Evolutionary conservation across 2,888 invertebrate species (phyloP), one percentile per base, ranked within the genome.

Genomic region (Tortrix viridana): DNA sequence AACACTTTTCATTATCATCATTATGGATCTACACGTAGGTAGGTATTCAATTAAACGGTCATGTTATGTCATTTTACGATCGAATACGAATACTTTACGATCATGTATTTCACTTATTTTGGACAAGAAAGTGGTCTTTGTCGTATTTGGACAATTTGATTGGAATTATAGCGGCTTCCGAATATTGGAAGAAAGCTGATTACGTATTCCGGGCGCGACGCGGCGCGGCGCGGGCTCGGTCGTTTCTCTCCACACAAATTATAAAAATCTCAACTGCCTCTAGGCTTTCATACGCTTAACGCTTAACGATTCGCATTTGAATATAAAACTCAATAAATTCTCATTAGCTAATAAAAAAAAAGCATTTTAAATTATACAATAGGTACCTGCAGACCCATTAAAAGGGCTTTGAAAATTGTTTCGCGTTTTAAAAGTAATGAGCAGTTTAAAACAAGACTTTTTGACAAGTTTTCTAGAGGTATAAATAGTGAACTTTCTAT

Each of bases 131-230:
- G 64, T 57, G 38, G 67, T 59, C 60, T 62, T 75, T 74, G 81
- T 85, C 81, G 82, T 84, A 84, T 85, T 85, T 82, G 80, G 80
- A 71, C 71, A 75, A 74, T 79, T 80, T 82, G 81, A 84, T 85
- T 84, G 84, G 77, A 72, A 70, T 73, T 56, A 65, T 47, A 55
- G 48, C 70, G 67, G 74, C 82, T 81, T 77, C 84, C 74, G 76
- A 71, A 71, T 74, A 77, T 79, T 79, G 79, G 76, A 80, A 76
- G 80, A 79, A 80, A 81, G 74, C 79, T 85, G 79, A 85, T 88
- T 85, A 79, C 63, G 75, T 83, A 87, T 88, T 81, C 85, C 65
- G 76, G 70, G 69, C 75, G 71, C 77, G 76, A 65, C 73, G 77
- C 75, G 78, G 75, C 79, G 75, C 75, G 70, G 49, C 64, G 55